Evolutionary conservation across 2,113 vertebrate species (phyloP).

Genomic region (Callipepla californica): DNA sequence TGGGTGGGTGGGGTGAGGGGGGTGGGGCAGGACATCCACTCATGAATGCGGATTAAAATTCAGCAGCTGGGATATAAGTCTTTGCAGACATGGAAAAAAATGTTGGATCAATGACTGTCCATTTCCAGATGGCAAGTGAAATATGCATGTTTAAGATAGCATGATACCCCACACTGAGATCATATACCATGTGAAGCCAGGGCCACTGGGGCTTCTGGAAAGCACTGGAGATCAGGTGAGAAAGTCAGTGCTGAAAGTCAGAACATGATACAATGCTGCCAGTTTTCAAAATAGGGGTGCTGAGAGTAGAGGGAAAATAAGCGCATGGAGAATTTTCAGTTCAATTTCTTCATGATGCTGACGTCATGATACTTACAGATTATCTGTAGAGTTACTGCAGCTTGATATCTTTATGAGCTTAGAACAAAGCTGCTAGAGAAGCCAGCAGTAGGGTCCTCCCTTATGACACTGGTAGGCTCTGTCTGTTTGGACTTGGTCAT

Average conservation of each 20-base stretch:
- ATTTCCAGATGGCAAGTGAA: background rate
- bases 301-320: background rate
- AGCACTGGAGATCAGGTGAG: background rate
- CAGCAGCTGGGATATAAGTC: background rate
- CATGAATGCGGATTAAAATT: background rate
- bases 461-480: background rate
- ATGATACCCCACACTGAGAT: background rate
- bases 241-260: background rate
- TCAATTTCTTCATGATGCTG: background rate
- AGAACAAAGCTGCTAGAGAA: background rate
- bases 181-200: background rate
- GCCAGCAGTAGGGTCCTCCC: background rate
- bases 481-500: background rate
- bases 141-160: background rate
- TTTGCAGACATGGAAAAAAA: background rate
- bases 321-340: background rate
- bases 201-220: background rate
- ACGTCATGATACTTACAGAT: background rate
- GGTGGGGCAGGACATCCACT: rapidly evolving
- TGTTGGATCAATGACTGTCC: background rate
- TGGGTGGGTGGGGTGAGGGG: too few relatives aligned
- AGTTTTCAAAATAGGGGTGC: background rate
- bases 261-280: background rate
- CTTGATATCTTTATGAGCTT: background rate
- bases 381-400: background rate